Base-by-base conservation (phyloP, 2,113 vertebrate genomes). In the Malurus melanocephalus region DNA sequence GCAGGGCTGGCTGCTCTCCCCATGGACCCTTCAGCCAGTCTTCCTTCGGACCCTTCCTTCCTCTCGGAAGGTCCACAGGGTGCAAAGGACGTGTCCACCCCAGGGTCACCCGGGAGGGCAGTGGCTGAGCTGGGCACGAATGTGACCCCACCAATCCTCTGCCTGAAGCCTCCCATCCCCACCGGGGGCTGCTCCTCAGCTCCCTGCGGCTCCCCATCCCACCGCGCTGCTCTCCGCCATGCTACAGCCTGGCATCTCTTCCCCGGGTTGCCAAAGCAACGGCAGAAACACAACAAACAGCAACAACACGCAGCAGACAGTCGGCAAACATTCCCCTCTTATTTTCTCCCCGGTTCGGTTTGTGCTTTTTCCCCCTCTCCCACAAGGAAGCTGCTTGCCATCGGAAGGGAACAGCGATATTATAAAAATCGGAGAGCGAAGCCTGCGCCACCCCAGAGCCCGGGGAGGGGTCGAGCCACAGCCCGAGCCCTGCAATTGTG, bases 291-390 rank as follows among this genome's bases (percentile, higher is more conserved):
- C 93, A 95, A 95, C 93, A 94, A 94, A 84, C 95, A 90, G 65
- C 90, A 83, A 66, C 90, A 91, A n/a, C 72, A 49, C 67, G 1
- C 83, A 20, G 92, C 95, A 94, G 92, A 88, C 93, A 94, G 95
- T 95, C 92, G 53, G 95, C 95, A 95, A 95, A 95, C 95, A 95
- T 93, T 94, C 88, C 88, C 92, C 32, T 91, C 93, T 80, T 80
- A 80, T 93, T 95, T 93, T 80, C 95, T 89, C 88, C 94, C 90
- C 51, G 0, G 16, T 80, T 83, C 2, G 11, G n/a, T 86, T 94
- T 94, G 92, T 94, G 93, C 95, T 94, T 95, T 94, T 86, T 35
- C 72, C 46, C 64, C 64, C 32, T 87, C 93, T 94, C 94, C 92
- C 85, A 88, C 90, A 59, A 71, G 88, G 92, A 94, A 94, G 94